Evolutionary conservation across 2,888 invertebrate genomes (phyloP), one percentile per base, ranked within the genome.

Genomic region (Cerceris rybyensis): DNA sequence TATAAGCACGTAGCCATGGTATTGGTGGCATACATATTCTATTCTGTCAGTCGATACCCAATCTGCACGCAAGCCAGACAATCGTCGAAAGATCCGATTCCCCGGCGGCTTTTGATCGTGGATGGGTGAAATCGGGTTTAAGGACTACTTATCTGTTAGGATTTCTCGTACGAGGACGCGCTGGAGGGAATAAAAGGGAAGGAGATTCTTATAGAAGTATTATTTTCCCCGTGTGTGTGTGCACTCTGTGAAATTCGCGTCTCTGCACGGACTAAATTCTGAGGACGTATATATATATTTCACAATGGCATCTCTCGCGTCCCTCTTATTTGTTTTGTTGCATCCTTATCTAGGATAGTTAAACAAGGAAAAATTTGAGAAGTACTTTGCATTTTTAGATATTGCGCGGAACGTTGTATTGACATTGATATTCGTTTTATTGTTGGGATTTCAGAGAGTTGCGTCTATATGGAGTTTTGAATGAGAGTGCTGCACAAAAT

Each of bases 31-130:
- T 73, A 49, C 49, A 76, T 81, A 83, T 81, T 81, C 83, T 61
- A 72, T 81, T 75, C 70, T 65, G 70, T 54, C 75, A 80, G 68
- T 73, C 68, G 78, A 82, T 82, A 79, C 64, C 70, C 80, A 80
- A 86, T 86, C 84, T 73, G 80, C 76, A 72, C 76, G 76, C 77
- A 70, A 75, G 67, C 70, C 69, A 73, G 72, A 59, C 79, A 75
- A 85, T 85, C 80, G 64, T 67, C 70, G 67, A 61, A 57, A 67
- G 69, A 84, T 79, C 84, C 84, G 77, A 83, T 86, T 84, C 60
- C 52, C 67, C 64, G 66, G 14, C 49, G 58, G 64, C 76, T 78
- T 79, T 85, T 82, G 73, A 85, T 82, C 80, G 74, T 42, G 57
- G 66, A 72, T 70, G n/a, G 64, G 69, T 60, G 55, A 81, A 82